Evolutionary conservation across 2,113 vertebrate species (phyloP), one percentile per base, ranked within the genome.

Genomic region (Cryptotis parvus): DNA sequence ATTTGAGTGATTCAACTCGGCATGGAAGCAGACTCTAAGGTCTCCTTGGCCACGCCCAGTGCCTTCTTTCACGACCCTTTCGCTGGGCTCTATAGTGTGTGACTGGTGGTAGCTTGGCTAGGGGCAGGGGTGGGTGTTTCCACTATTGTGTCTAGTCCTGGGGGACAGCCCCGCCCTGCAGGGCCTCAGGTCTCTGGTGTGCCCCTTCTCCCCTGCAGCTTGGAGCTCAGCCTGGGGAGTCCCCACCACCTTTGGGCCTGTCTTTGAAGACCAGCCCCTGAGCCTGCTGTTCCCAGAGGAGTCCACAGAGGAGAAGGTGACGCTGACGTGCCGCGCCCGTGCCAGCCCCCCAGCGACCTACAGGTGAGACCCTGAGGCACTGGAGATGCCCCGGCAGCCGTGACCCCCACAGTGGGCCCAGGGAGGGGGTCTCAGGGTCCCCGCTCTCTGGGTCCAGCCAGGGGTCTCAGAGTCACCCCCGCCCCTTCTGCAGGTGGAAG

Each of bases 241-340:
- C 77, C 74, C 96, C 0, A 98, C 98, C 91, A 98, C 97, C 97
- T 99, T 98, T 1, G 99, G 99, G 45, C 99, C 99, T 0, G 97
- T 99, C 92, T 99, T 99, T 93, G 99, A 99, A 89, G 99, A 99
- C 95, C 99, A 99, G 94, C 99, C 99, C 0, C 97, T 95, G 35
- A 98, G 98, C 91, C 95, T 98, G 3, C 97, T 99, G 61, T 99
- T 99, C 97, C 99, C 99, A 0, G 99, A 99, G 90, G 99, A 98
- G 15, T 98, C 99, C 15, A 97, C 96, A 1, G 99, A 99, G 70
- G 99, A 99, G 92, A 99, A 99, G 91, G 98, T 99, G 88, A 98
- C 98, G 0, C 96, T 99, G 92, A 96, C 96, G 1, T 99, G 99
- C 89, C 98, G 98, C 12, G 99, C 99, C 0, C 97, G 99, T 89